Evolutionary conservation across 2,113 vertebrate species (phyloP).

Genomic region (Bufo bufo): DNA sequence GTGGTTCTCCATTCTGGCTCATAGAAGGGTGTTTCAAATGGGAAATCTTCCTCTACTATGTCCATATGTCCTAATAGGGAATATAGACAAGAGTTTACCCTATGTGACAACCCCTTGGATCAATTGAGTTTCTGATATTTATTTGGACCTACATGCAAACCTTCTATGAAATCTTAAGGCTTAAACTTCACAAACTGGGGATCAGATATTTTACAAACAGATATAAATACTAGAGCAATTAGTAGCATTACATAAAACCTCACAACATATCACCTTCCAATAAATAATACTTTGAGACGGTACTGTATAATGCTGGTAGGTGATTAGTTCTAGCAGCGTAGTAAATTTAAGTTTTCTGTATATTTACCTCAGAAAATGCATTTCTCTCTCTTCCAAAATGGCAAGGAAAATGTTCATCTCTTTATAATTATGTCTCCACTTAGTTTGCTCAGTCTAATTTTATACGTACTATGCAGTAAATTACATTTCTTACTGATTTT

Average conservation of each 20-base stretch:
- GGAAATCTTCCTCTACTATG: too few relatives aligned
- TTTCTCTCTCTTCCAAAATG: slow-evolving; percentile 15
- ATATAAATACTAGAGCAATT: neutral
- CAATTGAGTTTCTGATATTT: neutral
- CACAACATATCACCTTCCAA: neutral
- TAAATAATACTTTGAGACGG: neutral
- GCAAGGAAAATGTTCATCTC: slow-evolving; percentile 18
- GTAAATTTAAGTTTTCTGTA: neutral
- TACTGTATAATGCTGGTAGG: neutral
- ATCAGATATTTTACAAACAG: neutral
- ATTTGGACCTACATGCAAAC: neutral
- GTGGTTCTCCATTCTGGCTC: too few relatives aligned
- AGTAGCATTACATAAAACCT: neutral
- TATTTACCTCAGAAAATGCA: slow-evolving; percentile 27
- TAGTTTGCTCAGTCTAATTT: neutral
- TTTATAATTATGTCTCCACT: slow-evolving; percentile 30
- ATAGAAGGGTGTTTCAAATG: too few relatives aligned
- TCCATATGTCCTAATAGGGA: too few relatives aligned
- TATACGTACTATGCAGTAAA: slow-evolving; percentile 3
- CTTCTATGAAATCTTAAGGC: too few relatives aligned
- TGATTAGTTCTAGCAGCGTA: neutral
- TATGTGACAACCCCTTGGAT: too few relatives aligned
- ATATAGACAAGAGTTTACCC: too few relatives aligned
- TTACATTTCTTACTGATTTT: slow-evolving; percentile 20
- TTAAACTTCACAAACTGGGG: neutral